These are phyloP conservation scores for Aphyosemion australe DNA, from an alignment of 2,113 vertebrate genomes.

Conservation along the genomic window DNA sequence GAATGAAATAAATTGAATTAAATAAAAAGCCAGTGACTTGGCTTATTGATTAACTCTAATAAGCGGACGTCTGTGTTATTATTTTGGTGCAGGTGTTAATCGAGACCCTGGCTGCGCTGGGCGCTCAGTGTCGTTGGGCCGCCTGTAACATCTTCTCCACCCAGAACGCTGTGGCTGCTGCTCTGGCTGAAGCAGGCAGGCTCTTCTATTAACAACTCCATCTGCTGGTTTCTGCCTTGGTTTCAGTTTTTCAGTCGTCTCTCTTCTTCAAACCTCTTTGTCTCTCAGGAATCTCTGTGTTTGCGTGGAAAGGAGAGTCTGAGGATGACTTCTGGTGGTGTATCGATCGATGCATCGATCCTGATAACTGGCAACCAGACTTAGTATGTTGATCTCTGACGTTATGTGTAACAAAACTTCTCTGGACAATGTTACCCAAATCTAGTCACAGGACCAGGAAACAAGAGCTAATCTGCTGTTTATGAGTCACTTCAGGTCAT, in stretches of 20 bases:
- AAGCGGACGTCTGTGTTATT: background rate
- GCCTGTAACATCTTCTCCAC: constrained; percentile 98
- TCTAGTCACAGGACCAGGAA: background rate
- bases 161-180: constrained; percentile 91
- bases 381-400: constrained; percentile 79
- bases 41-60: too few species aligned
- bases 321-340: constrained; percentile 99
- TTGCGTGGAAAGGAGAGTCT: constrained; percentile 94
- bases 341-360: constrained; percentile 90
- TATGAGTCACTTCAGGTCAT: too few species aligned
- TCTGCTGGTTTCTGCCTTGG: background rate
- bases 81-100: constrained; percentile 86
- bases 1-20: too few species aligned
- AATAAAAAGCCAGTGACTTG: too few species aligned
- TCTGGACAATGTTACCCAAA: background rate
- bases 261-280: background rate
- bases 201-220: background rate
- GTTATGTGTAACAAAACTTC: background rate
- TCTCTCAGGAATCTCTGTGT: constrained; percentile 86
- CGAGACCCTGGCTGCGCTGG: constrained; percentile 87
- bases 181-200: constrained; percentile 90
- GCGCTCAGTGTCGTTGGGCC: constrained; percentile 94
- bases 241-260: background rate
- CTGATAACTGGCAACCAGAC: constrained; percentile 92
- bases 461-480: background rate